Base-by-base conservation (phyloP, 2,888 invertebrate genomes). In the Mythimna pallens region DNA sequence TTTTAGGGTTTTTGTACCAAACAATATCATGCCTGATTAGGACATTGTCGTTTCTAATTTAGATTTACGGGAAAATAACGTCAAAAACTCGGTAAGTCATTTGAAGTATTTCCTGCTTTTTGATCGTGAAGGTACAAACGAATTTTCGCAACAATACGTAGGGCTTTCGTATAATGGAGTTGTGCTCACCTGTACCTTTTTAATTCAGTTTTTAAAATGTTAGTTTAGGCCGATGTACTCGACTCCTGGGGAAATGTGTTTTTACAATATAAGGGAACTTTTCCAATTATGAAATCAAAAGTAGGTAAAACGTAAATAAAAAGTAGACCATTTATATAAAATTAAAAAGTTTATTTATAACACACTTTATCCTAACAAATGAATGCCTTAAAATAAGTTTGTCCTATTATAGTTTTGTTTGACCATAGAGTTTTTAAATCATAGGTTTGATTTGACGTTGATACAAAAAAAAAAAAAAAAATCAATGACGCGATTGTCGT, bases 11-110 rank as follows among this genome's bases (percentile, higher is more conserved):
- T 77, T 81, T 79, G 67, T 52, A 10, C 36, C 57, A 54, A 73
- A 76, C 66, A 79, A 79, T 84, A 73, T 64, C 76, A 81, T 61
- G 84, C 72, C 65, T 84, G 75, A 79, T 84, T 84, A 79, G 70
- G 43, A 61, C 14, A 62, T 78, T 69, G 65, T 59, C 61, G 69
- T 43, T 30, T 62, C 30, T 62, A 73, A 68, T 68, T 80, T 70
- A 34, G 34, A 70, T 70, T 78, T 55, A 22, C 7, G 43, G 25
- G 17, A 62, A 71, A 74, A 73, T 36, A 20, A 47, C n/a, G 47
- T 54, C 22, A 74, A 36, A 61, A 61, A 40, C 30, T 40, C 43
- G 47, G 20, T 34, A 72, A 78, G 40, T 80, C 61, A 65, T n/a
- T 67, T 43, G 50, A 55, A 64, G 55, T 65, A 47, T 81, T 69